Conservation (phyloP, 2,797 vertebrate genomes). For the Synanceia verrucosa region DNA sequence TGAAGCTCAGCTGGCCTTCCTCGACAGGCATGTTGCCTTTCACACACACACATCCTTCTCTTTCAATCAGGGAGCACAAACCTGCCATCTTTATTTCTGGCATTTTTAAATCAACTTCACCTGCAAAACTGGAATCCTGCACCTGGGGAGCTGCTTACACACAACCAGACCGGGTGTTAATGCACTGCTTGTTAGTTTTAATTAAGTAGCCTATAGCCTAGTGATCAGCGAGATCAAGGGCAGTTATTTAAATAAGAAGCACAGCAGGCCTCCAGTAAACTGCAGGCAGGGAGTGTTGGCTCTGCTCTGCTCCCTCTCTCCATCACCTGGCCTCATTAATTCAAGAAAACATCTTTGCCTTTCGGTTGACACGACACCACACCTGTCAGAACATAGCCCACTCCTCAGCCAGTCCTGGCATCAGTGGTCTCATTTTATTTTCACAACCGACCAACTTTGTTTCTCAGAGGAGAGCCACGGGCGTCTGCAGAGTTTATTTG, state of each 20-base stretch:
- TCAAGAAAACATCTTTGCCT: constrained; percentile 52
- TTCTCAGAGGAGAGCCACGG: constrained; percentile 40
- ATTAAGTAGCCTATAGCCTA: constrained; percentile 70
- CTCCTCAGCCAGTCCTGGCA: constrained; percentile 64
- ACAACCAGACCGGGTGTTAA: constrained; percentile 49
- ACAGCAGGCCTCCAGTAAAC: constrained; percentile 49
- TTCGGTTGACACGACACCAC: constrained; percentile 50
- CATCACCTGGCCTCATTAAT: constrained; percentile 71
- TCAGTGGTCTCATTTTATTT: constrained; percentile 40
- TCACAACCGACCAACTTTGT: constrained; percentile 42
- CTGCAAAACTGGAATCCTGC: constrained; percentile 56
- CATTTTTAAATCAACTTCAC: constrained; percentile 74
- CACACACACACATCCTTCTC: constrained; percentile 39
- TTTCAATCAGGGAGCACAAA: constrained; percentile 68
- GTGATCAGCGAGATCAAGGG: constrained; percentile 74
- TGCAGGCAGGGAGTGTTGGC: constrained; percentile 52
- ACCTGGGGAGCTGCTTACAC: constrained; percentile 42
- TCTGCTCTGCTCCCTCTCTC: constrained; percentile 10
- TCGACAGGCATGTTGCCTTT: constrained; percentile 56
- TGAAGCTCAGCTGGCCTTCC: constrained; percentile 65
- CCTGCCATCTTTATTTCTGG: constrained; percentile 62
- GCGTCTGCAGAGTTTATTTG: constrained; percentile 46
- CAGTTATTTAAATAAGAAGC: constrained; percentile 63
- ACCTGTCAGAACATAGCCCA: constrained; percentile 65
- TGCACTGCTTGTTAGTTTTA: constrained; percentile 70